These are phyloP conservation scores for Corydoras maculifer DNA, from an alignment of 2,113 vertebrate genomes.

Conservation along the genomic window DNA sequence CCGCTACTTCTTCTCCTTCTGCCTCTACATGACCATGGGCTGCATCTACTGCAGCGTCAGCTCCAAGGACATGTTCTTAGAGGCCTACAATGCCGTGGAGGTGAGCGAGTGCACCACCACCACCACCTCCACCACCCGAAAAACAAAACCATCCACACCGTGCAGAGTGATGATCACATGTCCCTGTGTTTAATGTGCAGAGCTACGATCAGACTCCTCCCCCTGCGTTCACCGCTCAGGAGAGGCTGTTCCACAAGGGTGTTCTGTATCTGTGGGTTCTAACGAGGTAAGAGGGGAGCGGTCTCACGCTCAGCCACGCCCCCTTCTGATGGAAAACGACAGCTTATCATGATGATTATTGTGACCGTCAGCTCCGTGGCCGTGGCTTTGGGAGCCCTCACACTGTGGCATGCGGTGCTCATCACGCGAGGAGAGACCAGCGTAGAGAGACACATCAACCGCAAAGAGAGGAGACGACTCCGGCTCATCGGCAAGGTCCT, in stretches of 20 bases:
- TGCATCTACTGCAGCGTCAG: conserved; percentile 95
- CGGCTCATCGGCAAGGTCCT: conserved; percentile 74
- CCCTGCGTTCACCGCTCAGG: conserved; percentile 68
- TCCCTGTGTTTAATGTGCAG: conserved; percentile 55
- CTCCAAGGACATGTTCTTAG: conserved; percentile 80
- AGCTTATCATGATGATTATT: background rate
- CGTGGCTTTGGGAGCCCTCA: conserved; percentile 83
- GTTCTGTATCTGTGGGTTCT: conserved; percentile 95
- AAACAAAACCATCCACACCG: background rate
- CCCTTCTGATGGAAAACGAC: no score
- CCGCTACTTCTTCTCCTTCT: conserved; percentile 98
- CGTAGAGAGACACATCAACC: conserved; percentile 93
- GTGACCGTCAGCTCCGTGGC: conserved; percentile 76
- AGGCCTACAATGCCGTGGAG: conserved; percentile 85
- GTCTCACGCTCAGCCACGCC: no score
- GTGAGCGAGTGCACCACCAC: conserved; percentile 57
- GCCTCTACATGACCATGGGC: conserved; percentile 93
- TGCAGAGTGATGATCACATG: no score
- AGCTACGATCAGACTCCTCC: conserved; percentile 83
- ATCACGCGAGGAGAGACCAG: conserved; percentile 91
- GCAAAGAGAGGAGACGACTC: conserved; percentile 78
- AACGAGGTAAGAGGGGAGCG: conserved; percentile 72
- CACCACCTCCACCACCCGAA: background rate
- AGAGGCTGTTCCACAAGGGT: conserved; percentile 82
- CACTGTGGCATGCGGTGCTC: conserved; percentile 82